These are phyloP conservation scores for Drosophila merina DNA, from an alignment of 2,888 invertebrate genomes.

Conservation along the genomic window DNA sequence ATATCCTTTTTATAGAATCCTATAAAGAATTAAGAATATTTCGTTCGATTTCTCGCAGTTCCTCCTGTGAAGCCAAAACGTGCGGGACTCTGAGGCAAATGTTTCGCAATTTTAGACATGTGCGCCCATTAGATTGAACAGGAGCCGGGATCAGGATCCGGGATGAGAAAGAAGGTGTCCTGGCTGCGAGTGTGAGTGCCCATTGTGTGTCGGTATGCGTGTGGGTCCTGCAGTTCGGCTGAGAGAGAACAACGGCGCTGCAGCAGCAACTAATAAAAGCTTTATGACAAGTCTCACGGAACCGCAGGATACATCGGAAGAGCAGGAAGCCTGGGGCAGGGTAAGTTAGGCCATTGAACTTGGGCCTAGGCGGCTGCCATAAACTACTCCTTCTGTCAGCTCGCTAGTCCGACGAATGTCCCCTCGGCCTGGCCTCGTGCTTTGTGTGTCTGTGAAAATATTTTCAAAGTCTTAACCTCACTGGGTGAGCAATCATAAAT, in stretches of 20 bases:
- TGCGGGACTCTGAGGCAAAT: slow-evolving; percentile 69
- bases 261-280: slow-evolving; percentile 64
- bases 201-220: slow-evolving; percentile 11
- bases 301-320: slow-evolving; percentile 27
- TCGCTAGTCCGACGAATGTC: slow-evolving; percentile 33
- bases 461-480: slow-evolving; percentile 79
- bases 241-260: slow-evolving; percentile 5
- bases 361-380: slow-evolving; percentile 30
- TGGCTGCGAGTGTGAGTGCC: slow-evolving; percentile 5
- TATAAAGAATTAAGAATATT: too few species aligned
- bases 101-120: slow-evolving; percentile 67
- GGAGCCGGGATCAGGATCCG: slow-evolving; percentile 43
- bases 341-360: slow-evolving; percentile 43
- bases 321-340: not conserved
- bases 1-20: too few species aligned
- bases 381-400: not conserved
- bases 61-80: slow-evolving; percentile 42
- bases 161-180: slow-evolving; percentile 15
- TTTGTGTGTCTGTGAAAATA: slow-evolving; percentile 74
- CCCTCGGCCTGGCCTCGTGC: slow-evolving; percentile 34
- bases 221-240: slow-evolving; percentile 20
- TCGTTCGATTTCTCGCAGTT: not conserved
- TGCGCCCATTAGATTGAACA: slow-evolving; percentile 74
- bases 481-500: slow-evolving; percentile 76
- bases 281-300: slow-evolving; percentile 53